Base-by-base conservation (phyloP, 2,888 invertebrate species). In the Eumacrocentrus americanus region DNA sequence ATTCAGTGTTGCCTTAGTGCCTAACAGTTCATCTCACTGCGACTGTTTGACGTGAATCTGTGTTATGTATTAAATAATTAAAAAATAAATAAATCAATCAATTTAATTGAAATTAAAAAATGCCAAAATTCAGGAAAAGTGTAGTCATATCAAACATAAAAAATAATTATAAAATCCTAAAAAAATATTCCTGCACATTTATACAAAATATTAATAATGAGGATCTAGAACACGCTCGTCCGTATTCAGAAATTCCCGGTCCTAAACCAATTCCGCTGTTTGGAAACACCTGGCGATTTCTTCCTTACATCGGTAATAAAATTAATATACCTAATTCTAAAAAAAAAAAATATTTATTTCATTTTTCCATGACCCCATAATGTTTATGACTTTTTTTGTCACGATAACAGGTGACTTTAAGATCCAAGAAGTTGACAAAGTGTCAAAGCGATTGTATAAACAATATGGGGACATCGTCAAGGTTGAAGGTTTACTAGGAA, bases 261-360 rank as follows among this genome's bases (percentile, higher is more conserved):
- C 91, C 91, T 14, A 87, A 83, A 80, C 88, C 88, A 51, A 78
- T 91, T 74, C 91, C 91, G 1, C 58, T 91, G 47, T 82, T 92
- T 51, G 92, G 92, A 57, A 92, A 92, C 78, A 88, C 91, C 2
- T 92, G 92, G 92, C 84, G 91, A 67, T 91, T 92, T 79, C 89
- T 91, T 51, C 86, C 88, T 4, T 71, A 86, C 59, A 85, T 88
- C 71, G 88, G 88, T 88, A 80, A 81, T 35, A 29, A 60, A 9
- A 44, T n/a, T n/a, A 25, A 29, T 18, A 9, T 56, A n/a, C 2
- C 46, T 12, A 40, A 46, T 34, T 16, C 22, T 16, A 37, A 18
- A 50, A 48, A 34, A 29, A 34, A 42, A 3, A 42, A 53, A 18
- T 34, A 50, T 12, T 5, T 2, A 14, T 29, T 29, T n/a, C 6